phyloP scores from a whole-genome alignment of 2,113 vertebrate species.

The Illadopsis cleaveri region DNA sequence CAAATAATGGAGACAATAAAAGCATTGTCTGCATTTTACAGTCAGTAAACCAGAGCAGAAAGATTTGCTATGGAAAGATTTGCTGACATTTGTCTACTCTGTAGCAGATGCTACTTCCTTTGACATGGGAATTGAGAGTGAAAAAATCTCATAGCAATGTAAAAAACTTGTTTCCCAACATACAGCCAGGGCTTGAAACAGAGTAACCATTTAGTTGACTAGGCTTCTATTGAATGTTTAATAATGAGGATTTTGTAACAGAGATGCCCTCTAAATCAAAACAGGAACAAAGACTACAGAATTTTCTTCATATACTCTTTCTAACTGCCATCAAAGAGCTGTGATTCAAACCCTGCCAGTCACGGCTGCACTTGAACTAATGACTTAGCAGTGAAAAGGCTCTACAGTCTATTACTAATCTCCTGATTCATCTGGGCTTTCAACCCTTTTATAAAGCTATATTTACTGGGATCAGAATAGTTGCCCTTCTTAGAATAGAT shows the following conservation, averaged over 20 bases:
- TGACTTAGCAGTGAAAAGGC: slow-evolving; percentile 41
- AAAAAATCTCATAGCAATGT: background rate
- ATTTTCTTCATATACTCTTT: background rate
- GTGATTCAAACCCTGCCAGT: slow-evolving; percentile 46
- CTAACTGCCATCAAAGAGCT: background rate
- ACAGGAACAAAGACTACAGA: slow-evolving; percentile 13
- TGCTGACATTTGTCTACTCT: background rate
- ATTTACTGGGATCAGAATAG: slow-evolving; percentile 44
- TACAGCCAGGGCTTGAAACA: background rate
- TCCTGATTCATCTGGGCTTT: slow-evolving; percentile 44
- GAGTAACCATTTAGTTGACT: background rate
- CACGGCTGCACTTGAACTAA: slow-evolving; percentile 47
- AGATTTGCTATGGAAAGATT: background rate
- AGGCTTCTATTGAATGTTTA: background rate
- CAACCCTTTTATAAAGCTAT: slow-evolving; percentile 25
- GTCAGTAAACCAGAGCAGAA: background rate
- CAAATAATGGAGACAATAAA: background rate
- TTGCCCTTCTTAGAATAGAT: slow-evolving; percentile 35
- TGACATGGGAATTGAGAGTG: background rate
- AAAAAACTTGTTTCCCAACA: background rate
- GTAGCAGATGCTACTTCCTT: background rate
- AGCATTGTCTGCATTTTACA: background rate
- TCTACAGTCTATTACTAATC: slow-evolving; percentile 12
- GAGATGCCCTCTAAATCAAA: background rate
- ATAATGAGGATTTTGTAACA: slow-evolving; percentile 15